These are phyloP conservation scores for Pristionchus arcanus DNA, from an alignment of 2,888 invertebrate genomes.

Conservation along the genomic window DNA sequence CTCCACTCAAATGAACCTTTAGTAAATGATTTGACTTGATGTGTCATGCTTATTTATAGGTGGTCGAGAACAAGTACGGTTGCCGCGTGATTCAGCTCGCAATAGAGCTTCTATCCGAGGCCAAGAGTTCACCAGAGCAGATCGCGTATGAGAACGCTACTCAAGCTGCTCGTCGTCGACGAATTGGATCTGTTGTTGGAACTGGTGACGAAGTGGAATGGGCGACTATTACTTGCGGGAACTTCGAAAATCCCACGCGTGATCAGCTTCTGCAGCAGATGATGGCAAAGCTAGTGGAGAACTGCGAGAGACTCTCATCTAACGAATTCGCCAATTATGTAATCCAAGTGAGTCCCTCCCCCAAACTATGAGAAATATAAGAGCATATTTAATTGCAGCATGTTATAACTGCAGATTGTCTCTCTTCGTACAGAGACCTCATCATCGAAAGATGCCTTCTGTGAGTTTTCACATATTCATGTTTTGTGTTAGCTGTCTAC, in stretches of 20 bases:
- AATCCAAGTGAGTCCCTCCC: slow-evolving; percentile 58
- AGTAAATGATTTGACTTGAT: too few species aligned
- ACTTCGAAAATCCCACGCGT: slow-evolving; percentile 26
- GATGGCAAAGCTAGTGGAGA: slow-evolving; percentile 58
- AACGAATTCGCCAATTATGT: slow-evolving; percentile 78
- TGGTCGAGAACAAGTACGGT: slow-evolving; percentile 72
- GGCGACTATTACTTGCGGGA: slow-evolving; percentile 15
- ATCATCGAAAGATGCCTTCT: slow-evolving; percentile 71
- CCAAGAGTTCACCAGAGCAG: slow-evolving; percentile 24
- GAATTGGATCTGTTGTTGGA: neutral
- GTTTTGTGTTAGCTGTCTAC: neutral
- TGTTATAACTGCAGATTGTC: slow-evolving; percentile 64
- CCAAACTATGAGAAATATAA: too few species aligned
- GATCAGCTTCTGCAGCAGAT: slow-evolving; percentile 57
- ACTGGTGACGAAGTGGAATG: neutral
- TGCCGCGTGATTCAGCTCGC: slow-evolving; percentile 71
- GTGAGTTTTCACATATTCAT: slow-evolving; percentile 59
- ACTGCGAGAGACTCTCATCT: slow-evolving; percentile 63
- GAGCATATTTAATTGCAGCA: slow-evolving; percentile 58
- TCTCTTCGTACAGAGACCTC: slow-evolving; percentile 64
- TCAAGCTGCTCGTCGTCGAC: neutral
- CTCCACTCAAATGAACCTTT: too few species aligned
- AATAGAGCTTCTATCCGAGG: slow-evolving; percentile 69
- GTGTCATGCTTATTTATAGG: slow-evolving; percentile 57
- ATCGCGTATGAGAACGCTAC: neutral